These are phyloP conservation scores for Drosophila ficusphila DNA, from an alignment of 1,140 invertebrate species.

Conservation along the genomic window DNA sequence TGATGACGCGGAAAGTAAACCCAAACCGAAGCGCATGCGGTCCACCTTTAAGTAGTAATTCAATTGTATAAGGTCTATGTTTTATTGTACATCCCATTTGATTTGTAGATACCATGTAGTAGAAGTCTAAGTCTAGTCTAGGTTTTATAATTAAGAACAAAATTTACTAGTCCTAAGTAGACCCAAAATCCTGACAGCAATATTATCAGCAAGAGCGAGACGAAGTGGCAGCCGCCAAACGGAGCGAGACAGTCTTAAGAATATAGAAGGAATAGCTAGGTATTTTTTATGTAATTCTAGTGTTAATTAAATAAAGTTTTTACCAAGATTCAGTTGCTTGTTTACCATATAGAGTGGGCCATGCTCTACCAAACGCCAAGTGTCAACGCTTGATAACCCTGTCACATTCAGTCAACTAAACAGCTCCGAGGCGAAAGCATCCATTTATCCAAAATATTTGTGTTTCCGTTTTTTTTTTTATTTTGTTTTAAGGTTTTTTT, in stretches of 20 bases:
- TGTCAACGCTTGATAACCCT: background rate
- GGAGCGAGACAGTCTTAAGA: slow-evolving; percentile 3
- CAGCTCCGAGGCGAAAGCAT: slow-evolving; percentile 7
- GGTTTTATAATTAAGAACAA: background rate
- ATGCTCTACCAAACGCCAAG: background rate
- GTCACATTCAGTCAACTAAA: slow-evolving; percentile 1
- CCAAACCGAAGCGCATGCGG: slow-evolving; percentile 2
- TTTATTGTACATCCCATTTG: background rate
- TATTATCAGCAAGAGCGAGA: background rate
- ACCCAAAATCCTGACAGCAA: background rate
- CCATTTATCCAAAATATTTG: slow-evolving; percentile 14
- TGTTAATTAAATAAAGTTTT: background rate
- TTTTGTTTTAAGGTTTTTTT: slow-evolving; percentile 22
- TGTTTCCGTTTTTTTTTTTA: slow-evolving; percentile 2
- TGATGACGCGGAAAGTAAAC: background rate
- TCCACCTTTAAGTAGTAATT: background rate
- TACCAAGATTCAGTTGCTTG: background rate
- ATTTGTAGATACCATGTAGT: background rate
- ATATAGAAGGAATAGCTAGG: too few species aligned
- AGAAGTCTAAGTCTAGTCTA: background rate
- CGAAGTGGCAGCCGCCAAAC: background rate
- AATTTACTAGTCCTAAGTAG: background rate
- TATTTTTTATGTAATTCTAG: background rate
- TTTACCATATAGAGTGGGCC: background rate
- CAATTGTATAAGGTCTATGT: background rate